phyloP scores from a whole-genome alignment of 2,888 invertebrate genomes.

The Xylophagus ater region DNA sequence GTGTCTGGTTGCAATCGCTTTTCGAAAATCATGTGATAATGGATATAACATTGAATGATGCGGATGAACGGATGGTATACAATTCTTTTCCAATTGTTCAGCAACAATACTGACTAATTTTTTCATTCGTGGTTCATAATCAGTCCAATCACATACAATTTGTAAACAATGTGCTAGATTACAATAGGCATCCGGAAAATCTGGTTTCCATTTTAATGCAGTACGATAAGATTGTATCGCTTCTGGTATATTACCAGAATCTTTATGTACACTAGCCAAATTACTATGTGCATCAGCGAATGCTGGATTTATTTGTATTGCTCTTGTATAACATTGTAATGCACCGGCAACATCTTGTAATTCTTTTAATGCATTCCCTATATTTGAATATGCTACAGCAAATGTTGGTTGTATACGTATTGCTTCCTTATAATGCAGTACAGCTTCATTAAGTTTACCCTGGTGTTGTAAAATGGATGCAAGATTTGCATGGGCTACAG shows the following conservation, averaged over 20 bases:
- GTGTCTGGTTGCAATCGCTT: slow-evolving; percentile 89
- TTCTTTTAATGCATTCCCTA: slow-evolving; percentile 98
- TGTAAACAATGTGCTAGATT: slow-evolving; percentile 96
- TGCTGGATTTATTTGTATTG: slow-evolving; percentile 96
- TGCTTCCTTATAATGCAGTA: slow-evolving; percentile 96
- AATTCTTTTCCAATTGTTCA: slow-evolving; percentile 85
- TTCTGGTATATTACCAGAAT: slow-evolving; percentile 93
- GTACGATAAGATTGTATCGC: slow-evolving; percentile 93
- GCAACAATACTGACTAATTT: slow-evolving; percentile 87
- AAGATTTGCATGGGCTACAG: slow-evolving; percentile 96
- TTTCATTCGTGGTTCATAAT: slow-evolving; percentile 89
- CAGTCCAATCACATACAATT: slow-evolving; percentile 98
- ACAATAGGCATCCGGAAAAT: slow-evolving; percentile 98
- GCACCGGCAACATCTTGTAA: slow-evolving; percentile 95
- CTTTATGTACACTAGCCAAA: slow-evolving; percentile 97
- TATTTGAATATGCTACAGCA: slow-evolving; percentile 98
- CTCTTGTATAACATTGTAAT: slow-evolving; percentile 89
- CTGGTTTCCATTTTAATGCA: slow-evolving; percentile 88
- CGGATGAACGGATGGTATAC: slow-evolving; percentile 95
- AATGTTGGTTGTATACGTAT: slow-evolving; percentile 97
- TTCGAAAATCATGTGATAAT: slow-evolving; percentile 81
- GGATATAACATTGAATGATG: slow-evolving; percentile 99
- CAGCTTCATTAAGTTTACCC: slow-evolving; percentile 90
- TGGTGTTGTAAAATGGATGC: slow-evolving; percentile 98
- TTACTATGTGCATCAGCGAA: slow-evolving; percentile 99